Evolutionary conservation across 64 coral and sea anemone species (phyloP), one percentile per base, ranked within the genome.

Genomic region (Montipora sp.): DNA sequence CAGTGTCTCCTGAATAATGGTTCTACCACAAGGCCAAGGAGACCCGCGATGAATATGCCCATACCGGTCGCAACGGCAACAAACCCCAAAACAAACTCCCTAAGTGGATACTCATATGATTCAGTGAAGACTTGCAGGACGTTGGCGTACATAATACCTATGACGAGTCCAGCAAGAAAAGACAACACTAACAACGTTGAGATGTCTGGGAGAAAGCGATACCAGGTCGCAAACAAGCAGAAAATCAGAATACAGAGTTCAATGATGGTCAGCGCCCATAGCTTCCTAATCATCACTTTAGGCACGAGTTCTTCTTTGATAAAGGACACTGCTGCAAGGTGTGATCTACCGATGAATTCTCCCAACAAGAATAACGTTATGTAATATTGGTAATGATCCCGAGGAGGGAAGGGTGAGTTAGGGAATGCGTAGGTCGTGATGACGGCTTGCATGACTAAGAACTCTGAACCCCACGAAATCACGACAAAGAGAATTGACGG

Each of bases 341-440:
- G 94, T 44, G 95, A 97, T 74, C 95, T 87, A 51, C 95, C 95
- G n/a, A 92, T 51, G 10, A 97, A 89, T 79, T 97, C 95, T 19
- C 95, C 95, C 36, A 90, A 51, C 44, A 97, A 19, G 19, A 97
- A 94, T 53, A 92, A 59, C 45, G 90, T 94, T 19, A 97, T 88
- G 22, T 97, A 97, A 16, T 97, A 97, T 63, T 97, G 95, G 51
- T 97, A 97, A 21, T 97, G 95, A 82, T 97, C 95, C 59, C 95
- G 75, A 16, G 95, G 95, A 27, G 92, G 80, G 48, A 97, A 97
- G 8, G 95, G 87, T 2, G 95, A 93, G 72, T 94, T 97, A 1
- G 95, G 92, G 36, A 94, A 97, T 13, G 95, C 92, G 51, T 94
- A 79, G 7, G 95, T 97, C 10, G 95, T 97, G 58, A 94, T 72